Base-by-base conservation (phyloP, 2,797 vertebrate species). In the Crax fasciolata region DNA sequence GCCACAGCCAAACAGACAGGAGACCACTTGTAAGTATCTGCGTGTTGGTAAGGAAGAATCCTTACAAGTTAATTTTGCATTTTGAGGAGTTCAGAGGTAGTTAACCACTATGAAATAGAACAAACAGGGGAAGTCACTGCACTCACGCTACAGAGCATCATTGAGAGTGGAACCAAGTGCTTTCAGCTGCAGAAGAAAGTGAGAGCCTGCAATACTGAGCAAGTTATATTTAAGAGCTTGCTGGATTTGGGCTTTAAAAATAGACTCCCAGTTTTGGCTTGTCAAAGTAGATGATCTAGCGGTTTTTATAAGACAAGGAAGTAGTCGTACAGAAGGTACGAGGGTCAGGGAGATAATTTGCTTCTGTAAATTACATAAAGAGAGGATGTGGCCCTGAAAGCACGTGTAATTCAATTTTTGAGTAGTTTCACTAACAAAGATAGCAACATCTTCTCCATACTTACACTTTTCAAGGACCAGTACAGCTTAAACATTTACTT, bases 301-400 rank as follows among this genome's bases (percentile, higher is more conserved):
- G 85, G 75, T 84, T 95, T 93, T 86, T 87, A 70, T 92, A 81
- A 84, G 84, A 82, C 62, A 54, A 71, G 58, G 66, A 92, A 72
- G 27, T 19, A 80, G 55, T 44, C 43, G 49, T 52, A 58, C 41
- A 55, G 46, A 28, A 85, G 58, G 28, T 72, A 55, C 86, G 84
- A 73, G 90, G 80, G 81, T 79, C 94, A 90, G 78, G 70, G 82
- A 92, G 66, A 81, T 63, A 81, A 89, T 58, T 65, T 73, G n/a
- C 51, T 52, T 88, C 90, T 55, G 55, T 95, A 89, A 95, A 95
- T 91, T 90, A 89, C 46, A 13, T 25, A 76, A 78, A 30, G 89
- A 49, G 81, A 35, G 52, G 75, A 71, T 14, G 2, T 70, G 58
- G 46, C 88, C 80, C 78, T 87, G 84, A 91, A 55, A 92, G 70